Evolutionary conservation across 2,797 vertebrate genomes (phyloP).

Genomic region (Sternotherus odoratus): DNA sequence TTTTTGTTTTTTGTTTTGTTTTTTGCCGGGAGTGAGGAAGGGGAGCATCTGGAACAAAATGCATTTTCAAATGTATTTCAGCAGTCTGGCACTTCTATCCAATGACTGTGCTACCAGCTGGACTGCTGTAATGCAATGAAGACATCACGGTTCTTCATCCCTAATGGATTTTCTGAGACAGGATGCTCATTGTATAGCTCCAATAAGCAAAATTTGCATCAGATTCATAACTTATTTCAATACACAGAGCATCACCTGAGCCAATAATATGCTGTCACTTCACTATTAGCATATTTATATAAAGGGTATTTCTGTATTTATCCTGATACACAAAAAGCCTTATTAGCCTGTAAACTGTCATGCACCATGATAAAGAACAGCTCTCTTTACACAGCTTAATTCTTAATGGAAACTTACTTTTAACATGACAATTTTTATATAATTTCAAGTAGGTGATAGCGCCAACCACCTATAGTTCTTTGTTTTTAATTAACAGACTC

Average conservation of each 20-base stretch:
- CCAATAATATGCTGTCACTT: not conserved
- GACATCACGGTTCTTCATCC: not conserved
- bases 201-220: not conserved
- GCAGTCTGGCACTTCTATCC: no score
- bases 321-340: conserved; percentile 11
- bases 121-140: not conserved
- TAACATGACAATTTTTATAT: not conserved
- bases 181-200: not conserved
- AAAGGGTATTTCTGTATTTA: not conserved
- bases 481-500: not conserved
- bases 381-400: conserved; percentile 23
- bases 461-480: not conserved
- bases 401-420: conserved; percentile 50
- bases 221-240: not conserved
- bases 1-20: rapidly evolving
- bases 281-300: not conserved
- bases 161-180: rapidly evolving
- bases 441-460: not conserved
- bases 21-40: not conserved
- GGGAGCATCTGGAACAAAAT: rapidly evolving
- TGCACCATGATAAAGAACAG: conserved; percentile 24
- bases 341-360: conserved; percentile 26
- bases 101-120: not conserved
- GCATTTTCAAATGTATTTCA: not conserved
- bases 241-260: not conserved